Percentiles rank a stretch among this genome's conserved stretches.
Evolutionary conservation across 2,113 vertebrate species (phyloP).

Genomic region (Urocolius indicus): DNA sequence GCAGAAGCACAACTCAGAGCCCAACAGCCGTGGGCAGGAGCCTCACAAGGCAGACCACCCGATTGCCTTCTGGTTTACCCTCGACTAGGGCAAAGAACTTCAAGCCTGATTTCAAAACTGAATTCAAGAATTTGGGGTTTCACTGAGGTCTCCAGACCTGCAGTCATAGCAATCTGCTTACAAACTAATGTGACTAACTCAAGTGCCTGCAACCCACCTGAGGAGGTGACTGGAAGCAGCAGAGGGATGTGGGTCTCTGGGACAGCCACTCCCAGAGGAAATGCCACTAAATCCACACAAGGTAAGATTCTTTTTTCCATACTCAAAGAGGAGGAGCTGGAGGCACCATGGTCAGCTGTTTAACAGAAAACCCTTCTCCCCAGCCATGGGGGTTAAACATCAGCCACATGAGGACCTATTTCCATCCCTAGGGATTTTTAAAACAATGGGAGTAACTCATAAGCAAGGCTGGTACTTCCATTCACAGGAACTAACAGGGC

Average conservation of each 20-base stretch:
- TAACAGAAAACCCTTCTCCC: not conserved
- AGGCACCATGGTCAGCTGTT: not conserved
- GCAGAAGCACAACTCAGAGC: not conserved
- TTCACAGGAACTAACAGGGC: not conserved
- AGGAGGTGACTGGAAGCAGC: not conserved
- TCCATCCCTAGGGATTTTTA: not conserved
- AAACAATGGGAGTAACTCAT: not conserved
- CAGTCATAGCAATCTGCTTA: not conserved
- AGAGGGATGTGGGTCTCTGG: not conserved
- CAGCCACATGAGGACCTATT: not conserved
- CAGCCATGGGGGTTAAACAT: not conserved
- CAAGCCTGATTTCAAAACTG: not conserved
- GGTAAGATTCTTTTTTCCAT: not conserved
- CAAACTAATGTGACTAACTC: not conserved
- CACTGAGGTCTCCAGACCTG: not conserved
- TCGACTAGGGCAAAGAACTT: not conserved
- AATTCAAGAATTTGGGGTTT: not conserved
- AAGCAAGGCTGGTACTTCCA: not conserved
- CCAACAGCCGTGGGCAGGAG: not conserved
- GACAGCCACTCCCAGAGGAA: not conserved
- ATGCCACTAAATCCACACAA: not conserved
- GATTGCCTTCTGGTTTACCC: not conserved
- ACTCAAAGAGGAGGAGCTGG: not conserved
- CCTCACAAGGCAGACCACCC: not conserved
- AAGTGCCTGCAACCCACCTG: not conserved